phyloP scores from a whole-genome alignment of 2,113 vertebrate species.

The Chroicocephalus ridibundus region DNA sequence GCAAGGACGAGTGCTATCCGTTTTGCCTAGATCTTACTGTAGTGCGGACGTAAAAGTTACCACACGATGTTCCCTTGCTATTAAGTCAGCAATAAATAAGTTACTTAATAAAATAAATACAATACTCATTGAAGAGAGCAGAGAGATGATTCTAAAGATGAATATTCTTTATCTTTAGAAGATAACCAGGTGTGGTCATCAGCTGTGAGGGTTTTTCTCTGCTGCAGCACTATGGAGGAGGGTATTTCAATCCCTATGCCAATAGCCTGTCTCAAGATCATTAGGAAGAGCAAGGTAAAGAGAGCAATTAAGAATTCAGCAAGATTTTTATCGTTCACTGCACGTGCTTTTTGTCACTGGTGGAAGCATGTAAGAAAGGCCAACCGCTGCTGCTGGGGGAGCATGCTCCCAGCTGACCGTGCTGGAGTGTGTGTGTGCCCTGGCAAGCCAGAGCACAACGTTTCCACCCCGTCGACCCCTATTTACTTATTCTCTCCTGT shows the following conservation, averaged over 20 bases:
- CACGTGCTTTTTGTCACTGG: neutral
- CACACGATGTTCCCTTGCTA: rapidly evolving
- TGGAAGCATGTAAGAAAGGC: neutral
- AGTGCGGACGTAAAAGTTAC: too few relatives aligned
- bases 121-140: neutral
- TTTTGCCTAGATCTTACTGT: neutral
- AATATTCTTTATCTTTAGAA: neutral
- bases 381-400: neutral
- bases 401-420: too few relatives aligned
- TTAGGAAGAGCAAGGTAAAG: neutral
- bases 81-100: neutral
- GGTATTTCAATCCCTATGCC: neutral
- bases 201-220: neutral
- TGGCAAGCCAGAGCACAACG: rapidly evolving
- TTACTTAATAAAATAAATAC: neutral
- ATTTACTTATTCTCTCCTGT: neutral
- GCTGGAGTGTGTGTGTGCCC: too few relatives aligned
- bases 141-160: neutral
- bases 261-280: neutral
- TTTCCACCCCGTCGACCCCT: neutral
- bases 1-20: neutral
- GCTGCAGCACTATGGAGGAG: neutral
- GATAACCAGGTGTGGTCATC: neutral
- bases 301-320: neutral
- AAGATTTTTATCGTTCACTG: neutral